Conservation (phyloP, 2,113 vertebrate species). For the Psilopogon haemacephalus region DNA sequence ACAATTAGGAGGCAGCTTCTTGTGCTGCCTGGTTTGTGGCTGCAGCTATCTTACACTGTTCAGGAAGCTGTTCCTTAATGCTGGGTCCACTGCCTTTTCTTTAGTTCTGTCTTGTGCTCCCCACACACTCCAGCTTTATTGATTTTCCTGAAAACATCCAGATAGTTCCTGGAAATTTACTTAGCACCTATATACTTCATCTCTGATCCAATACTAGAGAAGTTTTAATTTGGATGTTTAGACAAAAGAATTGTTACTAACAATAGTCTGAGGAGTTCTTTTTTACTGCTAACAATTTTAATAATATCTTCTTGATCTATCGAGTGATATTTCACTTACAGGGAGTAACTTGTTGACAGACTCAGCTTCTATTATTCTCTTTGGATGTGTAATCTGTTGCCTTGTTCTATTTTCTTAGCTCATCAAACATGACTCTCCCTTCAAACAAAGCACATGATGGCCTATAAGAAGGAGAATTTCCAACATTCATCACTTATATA, state of each 20-base stretch:
- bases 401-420: not conserved
- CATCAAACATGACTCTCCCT: not conserved
- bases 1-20: not conserved
- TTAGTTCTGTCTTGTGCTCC: not conserved
- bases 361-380: not conserved
- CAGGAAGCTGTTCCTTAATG: not conserved
- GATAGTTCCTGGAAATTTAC: not conserved
- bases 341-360: not conserved
- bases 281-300: not conserved
- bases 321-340: not conserved
- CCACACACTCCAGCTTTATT: not conserved
- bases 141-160: not conserved
- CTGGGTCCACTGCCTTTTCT: not conserved
- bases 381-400: not conserved
- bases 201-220: not conserved
- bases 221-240: not conserved
- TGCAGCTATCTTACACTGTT: not conserved
- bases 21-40: not conserved
- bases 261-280: not conserved
- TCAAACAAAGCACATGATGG: not conserved
- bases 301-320: not conserved
- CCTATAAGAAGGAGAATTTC: not conserved
- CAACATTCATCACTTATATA: not conserved
- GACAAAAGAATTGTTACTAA: not conserved
- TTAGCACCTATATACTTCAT: not conserved